Base-by-base conservation (phyloP, 2,113 vertebrate species). In the Clarias magur region DNA sequence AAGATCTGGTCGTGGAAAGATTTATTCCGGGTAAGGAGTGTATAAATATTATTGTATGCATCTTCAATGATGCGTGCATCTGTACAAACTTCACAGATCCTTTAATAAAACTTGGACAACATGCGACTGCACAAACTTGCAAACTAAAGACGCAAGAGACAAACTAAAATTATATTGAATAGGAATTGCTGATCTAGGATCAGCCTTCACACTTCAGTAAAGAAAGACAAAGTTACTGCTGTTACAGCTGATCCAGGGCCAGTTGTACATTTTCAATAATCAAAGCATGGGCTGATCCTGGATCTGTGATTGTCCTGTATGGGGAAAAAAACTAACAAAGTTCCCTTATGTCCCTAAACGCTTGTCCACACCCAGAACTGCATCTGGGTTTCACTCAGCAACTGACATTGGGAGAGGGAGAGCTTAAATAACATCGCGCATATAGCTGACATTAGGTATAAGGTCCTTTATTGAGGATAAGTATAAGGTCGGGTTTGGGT, bases 11-110 rank as follows among this genome's bases (percentile, higher is more conserved):
- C 63, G 89, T 94, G 95, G 84, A 95, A 94, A 94, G 94, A 79
- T 92, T 93, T 95, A 95, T 95, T 95, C 91, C 90, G 90, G 91
- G 93, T 95, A 93, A 93, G 91, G 89, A 91, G 89, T 88, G 85
- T 91, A 96, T 95, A 95, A 96, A 95, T 96, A 95, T 87, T 86
- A 53, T 63, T 84, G 59, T 91, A 93, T 89, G 87, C 92, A 95
- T 91, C 91, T 93, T 73, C 19, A 75, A 54, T 87, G 56, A 88
- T 91, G 91, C 92, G 90, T 84, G 92, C 87, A 88, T 92, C 90
- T 94, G 92, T 93, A 94, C 93, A 95, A 89, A 93, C 90, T 84
- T 78, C 88, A 87, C 89, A 80, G 83, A 7, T 27, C 57, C 53
- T 75, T 90, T 81, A 86, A 86, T 73, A 80, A 90, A 86, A 83